These are phyloP conservation scores for Condylura cristata DNA, from an alignment of 2,113 vertebrate genomes.

Conservation along the genomic window DNA sequence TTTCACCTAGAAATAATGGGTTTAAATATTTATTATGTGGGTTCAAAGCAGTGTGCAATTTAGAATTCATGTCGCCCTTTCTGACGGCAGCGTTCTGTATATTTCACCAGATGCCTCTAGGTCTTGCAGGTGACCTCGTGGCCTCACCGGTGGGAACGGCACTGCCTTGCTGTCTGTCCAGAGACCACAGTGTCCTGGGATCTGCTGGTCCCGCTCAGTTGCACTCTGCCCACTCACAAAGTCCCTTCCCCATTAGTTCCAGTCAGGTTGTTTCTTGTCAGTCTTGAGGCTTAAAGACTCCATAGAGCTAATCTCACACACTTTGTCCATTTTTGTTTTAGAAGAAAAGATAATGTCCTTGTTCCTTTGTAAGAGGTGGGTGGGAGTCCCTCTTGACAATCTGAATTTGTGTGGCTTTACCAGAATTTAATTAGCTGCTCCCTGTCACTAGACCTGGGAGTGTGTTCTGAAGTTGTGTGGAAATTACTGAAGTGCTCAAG, in stretches of 20 bases:
- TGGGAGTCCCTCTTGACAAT: neutral
- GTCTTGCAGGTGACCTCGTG: neutral
- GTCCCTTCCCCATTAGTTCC: neutral
- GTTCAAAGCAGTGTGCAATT: neutral
- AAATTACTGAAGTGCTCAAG: neutral
- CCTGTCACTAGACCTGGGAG: neutral
- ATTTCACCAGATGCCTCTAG: neutral
- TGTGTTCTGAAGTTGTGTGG: neutral
- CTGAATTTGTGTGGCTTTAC: neutral
- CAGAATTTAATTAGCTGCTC: neutral
- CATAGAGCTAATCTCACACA: too few relatives aligned
- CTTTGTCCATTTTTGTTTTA: neutral
- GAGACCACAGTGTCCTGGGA: too few relatives aligned
- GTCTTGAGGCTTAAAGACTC: neutral
- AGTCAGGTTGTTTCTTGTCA: neutral
- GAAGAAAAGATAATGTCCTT: neutral
- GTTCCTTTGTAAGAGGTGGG: neutral
- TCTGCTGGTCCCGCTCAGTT: too few relatives aligned
- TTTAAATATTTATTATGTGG: neutral
- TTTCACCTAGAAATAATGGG: neutral
- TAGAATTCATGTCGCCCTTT: neutral
- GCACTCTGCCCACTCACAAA: neutral
- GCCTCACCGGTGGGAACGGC: neutral
- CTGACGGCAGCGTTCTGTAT: neutral
- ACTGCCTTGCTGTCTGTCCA: neutral